Evolutionary conservation across 2,797 vertebrate species (phyloP).

Genomic region (Chelon auratus): DNA sequence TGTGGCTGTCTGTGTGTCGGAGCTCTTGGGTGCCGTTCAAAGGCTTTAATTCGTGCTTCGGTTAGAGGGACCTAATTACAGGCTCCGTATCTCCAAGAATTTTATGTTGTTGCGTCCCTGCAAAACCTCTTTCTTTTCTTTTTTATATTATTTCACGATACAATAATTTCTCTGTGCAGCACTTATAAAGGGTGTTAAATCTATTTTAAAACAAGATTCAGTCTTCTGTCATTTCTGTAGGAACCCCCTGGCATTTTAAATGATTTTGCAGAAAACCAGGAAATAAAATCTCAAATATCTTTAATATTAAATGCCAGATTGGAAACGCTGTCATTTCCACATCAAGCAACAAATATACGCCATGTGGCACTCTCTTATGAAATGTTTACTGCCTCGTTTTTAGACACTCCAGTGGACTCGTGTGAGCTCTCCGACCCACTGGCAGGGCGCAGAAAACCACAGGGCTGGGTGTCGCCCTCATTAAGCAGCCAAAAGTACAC

Average conservation of each 20-base stretch:
- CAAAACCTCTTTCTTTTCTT: constrained; percentile 14
- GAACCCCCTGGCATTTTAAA: background rate
- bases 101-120: constrained; percentile 16
- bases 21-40: constrained; percentile 66
- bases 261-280: background rate
- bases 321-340: constrained; percentile 3
- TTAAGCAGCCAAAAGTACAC: constrained; percentile 60
- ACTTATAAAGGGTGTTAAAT: background rate
- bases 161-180: constrained; percentile 2
- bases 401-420: background rate
- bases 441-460: constrained; percentile 42
- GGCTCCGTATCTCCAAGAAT: constrained; percentile 34
- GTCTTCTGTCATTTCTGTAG: too few species aligned
- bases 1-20: constrained; percentile 51
- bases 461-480: constrained; percentile 70
- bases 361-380: constrained; percentile 2
- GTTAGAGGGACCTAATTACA: constrained; percentile 64
- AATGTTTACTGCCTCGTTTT: constrained; percentile 30
- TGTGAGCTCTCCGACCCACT: constrained; percentile 43
- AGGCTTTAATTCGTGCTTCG: constrained; percentile 61
- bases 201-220: constrained; percentile 1
- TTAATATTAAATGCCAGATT: constrained; percentile 2
- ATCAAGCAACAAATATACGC: constrained; percentile 2
- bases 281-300: constrained; percentile 1
- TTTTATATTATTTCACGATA: background rate